These are phyloP conservation scores for Xerus inauris DNA, from an alignment of 2,113 vertebrate genomes.

Conservation along the genomic window DNA sequence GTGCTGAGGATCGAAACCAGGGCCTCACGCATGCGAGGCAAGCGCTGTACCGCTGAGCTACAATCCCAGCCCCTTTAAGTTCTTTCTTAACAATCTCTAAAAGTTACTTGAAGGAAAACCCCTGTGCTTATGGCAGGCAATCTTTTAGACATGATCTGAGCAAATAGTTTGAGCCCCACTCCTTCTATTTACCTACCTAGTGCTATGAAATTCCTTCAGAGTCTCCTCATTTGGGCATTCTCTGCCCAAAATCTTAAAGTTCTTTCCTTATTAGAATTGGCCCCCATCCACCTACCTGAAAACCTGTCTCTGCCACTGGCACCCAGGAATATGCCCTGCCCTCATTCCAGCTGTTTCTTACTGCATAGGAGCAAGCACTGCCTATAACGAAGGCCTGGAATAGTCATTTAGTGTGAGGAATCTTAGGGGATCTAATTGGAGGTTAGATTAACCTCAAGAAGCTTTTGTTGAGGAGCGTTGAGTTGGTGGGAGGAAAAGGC, in stretches of 20 bases:
- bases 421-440: background rate
- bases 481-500: background rate
- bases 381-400: background rate
- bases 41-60: too few relatives aligned
- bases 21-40: too few relatives aligned
- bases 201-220: background rate
- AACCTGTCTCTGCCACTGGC: background rate
- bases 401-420: background rate
- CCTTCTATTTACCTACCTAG: background rate
- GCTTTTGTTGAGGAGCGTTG: fast-evolving
- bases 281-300: background rate
- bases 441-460: background rate
- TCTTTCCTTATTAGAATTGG: background rate
- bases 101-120: background rate
- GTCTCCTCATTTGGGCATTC: background rate
- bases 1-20: too few relatives aligned
- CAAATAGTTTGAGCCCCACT: background rate
- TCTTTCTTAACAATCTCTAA: background rate
- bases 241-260: background rate
- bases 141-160: background rate
- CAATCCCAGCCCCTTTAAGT: too few relatives aligned
- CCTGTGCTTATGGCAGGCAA: background rate
- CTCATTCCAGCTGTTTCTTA: background rate
- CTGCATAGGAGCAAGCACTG: background rate
- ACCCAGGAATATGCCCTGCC: too few relatives aligned